Base-by-base conservation (phyloP, 2,797 vertebrate genomes). In the Pagetopsis macropterus region DNA sequence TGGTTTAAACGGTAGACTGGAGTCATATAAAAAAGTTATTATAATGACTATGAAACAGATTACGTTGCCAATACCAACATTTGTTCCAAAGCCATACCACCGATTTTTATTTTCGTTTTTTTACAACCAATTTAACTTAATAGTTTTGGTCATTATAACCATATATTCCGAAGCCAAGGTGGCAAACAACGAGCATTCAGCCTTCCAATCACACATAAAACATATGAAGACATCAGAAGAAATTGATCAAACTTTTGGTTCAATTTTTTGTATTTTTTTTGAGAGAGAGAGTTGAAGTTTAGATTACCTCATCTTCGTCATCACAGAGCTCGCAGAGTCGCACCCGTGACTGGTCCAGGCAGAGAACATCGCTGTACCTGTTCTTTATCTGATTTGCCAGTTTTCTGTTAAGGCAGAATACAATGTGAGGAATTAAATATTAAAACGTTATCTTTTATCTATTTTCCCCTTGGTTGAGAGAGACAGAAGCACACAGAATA, bases 351-450 rank as follows among this genome's bases (percentile, higher is more conserved):
- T 96, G 94, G 85, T 96, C 96, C 76, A 96, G 90, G 79, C 96
- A 96, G 76, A 96, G 92, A 71, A 96, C 96, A 52, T 96, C 96
- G 9, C 95, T 96, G 90, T 96, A 96, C 85, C 96, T 89, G 88
- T 96, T 96, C 87, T 96, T 96, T 27, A 95, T 90, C 88, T 96
- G 95, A 92, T 96, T 96, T 78, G 93, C 92, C 63, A 94, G 85
- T 88, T 95, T 95, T 85, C 95, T 96, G 90, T 65, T 49, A 82
- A 77, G 46, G 54, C 13, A 76, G 15, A 63, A 52, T 31, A 56
- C 13, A 75, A 21, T 15, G 33, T 59, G 3, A 78, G 15, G 37
- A 15, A 21, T 13, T 5, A 71, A 10, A 27, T 56, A 33, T 23
- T 54, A 23, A 41, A 60, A 57, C 11, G 23, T 57, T 16, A 48